Evolutionary conservation across 2,113 vertebrate species (phyloP).

Genomic region (Triplophysa rosa): DNA sequence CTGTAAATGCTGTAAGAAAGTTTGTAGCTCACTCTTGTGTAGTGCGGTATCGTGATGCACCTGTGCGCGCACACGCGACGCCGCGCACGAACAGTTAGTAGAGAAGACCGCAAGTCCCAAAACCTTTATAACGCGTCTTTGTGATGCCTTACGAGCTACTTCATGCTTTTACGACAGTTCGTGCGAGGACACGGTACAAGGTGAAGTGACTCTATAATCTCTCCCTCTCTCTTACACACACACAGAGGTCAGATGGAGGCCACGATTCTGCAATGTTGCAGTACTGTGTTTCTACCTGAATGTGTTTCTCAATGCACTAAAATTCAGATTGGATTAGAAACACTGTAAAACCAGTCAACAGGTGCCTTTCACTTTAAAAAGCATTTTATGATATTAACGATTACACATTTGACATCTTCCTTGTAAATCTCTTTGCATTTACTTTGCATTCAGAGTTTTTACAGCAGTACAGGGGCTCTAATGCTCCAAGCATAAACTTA

Average conservation of each 20-base stretch:
- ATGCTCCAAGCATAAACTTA: too few species aligned
- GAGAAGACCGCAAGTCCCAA: background rate
- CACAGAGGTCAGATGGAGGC: constrained; percentile 11
- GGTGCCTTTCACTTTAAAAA: background rate
- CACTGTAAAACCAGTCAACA: constrained; percentile 18
- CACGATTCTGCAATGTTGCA: constrained; percentile 2
- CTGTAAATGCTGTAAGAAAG: background rate
- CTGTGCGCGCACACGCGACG: too few species aligned
- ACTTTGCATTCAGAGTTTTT: too few species aligned
- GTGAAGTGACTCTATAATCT: background rate
- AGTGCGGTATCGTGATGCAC: background rate
- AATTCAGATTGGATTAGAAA: background rate
- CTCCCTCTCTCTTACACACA: background rate
- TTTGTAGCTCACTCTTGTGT: background rate
- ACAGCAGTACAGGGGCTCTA: too few species aligned
- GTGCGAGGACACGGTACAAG: constrained; percentile 2
- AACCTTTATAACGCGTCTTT: constrained; percentile 14
- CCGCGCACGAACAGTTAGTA: too few species aligned
- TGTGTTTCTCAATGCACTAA: background rate
- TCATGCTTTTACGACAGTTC: background rate
- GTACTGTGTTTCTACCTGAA: constrained; percentile 10
- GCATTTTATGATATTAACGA: too few species aligned
- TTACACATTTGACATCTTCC: too few species aligned
- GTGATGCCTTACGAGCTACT: background rate
- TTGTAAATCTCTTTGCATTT: too few species aligned